Percentiles rank a stretch among this genome's conserved stretches.
Evolutionary conservation across 2,888 invertebrate genomes (phyloP).

Genomic region (Pantelozetes paolii): DNA sequence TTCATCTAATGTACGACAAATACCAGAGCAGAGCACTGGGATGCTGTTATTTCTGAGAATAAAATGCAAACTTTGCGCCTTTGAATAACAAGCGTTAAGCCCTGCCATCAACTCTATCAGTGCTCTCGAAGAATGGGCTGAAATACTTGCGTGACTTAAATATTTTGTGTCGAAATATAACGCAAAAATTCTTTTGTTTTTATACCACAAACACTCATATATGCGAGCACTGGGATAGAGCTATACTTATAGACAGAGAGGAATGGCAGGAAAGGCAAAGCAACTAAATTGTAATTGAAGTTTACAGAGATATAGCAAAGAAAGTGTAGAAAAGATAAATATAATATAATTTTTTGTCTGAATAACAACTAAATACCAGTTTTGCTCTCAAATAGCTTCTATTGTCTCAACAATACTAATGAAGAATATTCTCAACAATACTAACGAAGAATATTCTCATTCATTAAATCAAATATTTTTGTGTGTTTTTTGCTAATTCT

Average conservation of each 20-base stretch:
- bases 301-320: not conserved
- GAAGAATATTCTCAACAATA: conserved; percentile 10
- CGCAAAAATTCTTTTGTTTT: conserved; percentile 20
- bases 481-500: no score
- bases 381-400: not conserved
- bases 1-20: not conserved
- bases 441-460: no score
- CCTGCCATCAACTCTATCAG: not conserved
- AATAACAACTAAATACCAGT: conserved; percentile 9
- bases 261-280: not conserved
- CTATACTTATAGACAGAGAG: not conserved
- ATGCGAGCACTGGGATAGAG: not conserved
- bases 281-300: not conserved
- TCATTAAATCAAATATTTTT: no score
- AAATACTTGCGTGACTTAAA: not conserved
- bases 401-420: conserved; percentile 3
- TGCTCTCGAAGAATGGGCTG: not conserved
- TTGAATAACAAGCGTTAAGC: conserved; percentile 9
- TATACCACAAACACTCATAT: not conserved
- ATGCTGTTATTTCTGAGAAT: not conserved
- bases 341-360: not conserved
- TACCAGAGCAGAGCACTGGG: not conserved
- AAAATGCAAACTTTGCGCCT: conserved; percentile 22
- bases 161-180: conserved; percentile 19
- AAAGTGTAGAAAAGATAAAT: not conserved